Evolutionary conservation across 2,888 invertebrate species (phyloP), one percentile per base, ranked within the genome.

Genomic region (Aelia acuminata): DNA sequence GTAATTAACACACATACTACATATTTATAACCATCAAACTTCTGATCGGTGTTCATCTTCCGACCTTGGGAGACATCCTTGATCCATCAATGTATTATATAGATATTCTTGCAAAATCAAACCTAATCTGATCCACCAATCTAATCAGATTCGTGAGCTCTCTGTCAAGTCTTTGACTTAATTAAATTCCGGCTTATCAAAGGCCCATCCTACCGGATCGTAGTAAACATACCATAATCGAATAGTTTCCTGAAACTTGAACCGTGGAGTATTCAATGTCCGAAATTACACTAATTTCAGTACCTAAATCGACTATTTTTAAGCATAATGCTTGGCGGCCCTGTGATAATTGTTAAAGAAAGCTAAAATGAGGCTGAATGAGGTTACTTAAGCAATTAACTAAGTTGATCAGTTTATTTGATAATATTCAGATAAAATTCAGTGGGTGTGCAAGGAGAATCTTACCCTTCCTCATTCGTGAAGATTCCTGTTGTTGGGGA

Each of bases 121-220:
- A 80, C 80, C n/a, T 47, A 80, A 80, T 80, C 80, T 43, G 43
- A 43, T 80, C 80, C 43, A 22, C 80, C 43, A 22, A 80, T 43
- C 80, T 80, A 80, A 80, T 80, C 80, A 43, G 43, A 43, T 80
- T 43, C 80, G 43, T 15, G 39, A 43, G 22, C 80, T 35, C 80
- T 43, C 80, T n/a, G n/a, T 43, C 80, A n/a, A 80, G 80, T 43
- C 80, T 22, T 80, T 43, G 80, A 70, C 43, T 80, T 80, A 80
- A 80, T 80, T 80, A 80, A 80, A 80, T 80, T 80, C 80, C 80
- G 43, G 80, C 80, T 47, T 80, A 80, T 80, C 80, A 80, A 80
- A 80, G 80, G n/a, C 39, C 39, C 39, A 0, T 75, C 39, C 80
- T n/a, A 39, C n/a, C 11, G 80, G 80, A 13, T 80, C 43, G n/a